Conservation (phyloP, 2,797 vertebrate species). For the Sylvia borin region DNA sequence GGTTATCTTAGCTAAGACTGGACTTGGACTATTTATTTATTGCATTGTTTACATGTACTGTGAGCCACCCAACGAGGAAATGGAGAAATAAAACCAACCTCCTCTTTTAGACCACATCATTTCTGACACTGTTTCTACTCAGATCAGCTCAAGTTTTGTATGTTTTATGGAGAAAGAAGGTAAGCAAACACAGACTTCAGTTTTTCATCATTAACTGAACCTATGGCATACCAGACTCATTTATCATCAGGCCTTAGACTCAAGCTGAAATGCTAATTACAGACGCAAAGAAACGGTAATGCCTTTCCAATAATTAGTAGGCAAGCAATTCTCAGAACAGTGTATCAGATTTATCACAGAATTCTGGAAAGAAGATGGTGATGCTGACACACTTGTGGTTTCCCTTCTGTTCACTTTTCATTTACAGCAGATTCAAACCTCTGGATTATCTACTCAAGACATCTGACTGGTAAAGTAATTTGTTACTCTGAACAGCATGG, state of each 20-base stretch:
- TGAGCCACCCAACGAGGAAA: background rate
- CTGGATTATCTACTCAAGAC: background rate
- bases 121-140: slow-evolving; percentile 31
- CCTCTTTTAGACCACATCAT: background rate
- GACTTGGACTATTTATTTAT: slow-evolving; percentile 38
- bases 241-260: slow-evolving; percentile 15
- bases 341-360: slow-evolving; percentile 50
- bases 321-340: slow-evolving; percentile 47
- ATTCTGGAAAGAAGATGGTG: slow-evolving; percentile 45
- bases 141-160: background rate
- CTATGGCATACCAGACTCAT: background rate
- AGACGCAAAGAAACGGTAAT: slow-evolving; percentile 29
- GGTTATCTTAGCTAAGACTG: background rate
- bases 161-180: background rate
- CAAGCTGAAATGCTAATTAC: slow-evolving; percentile 33
- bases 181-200: background rate
- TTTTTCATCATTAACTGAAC: slow-evolving; percentile 28
- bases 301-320: slow-evolving; percentile 57
- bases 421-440: background rate
- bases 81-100: background rate
- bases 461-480: background rate
- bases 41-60: slow-evolving; percentile 25
- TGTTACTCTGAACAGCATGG: background rate
- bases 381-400: slow-evolving; percentile 3
- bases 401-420: slow-evolving; percentile 33